Base-by-base conservation (phyloP, 2,113 vertebrate genomes). In the Heterochromis multidens region DNA sequence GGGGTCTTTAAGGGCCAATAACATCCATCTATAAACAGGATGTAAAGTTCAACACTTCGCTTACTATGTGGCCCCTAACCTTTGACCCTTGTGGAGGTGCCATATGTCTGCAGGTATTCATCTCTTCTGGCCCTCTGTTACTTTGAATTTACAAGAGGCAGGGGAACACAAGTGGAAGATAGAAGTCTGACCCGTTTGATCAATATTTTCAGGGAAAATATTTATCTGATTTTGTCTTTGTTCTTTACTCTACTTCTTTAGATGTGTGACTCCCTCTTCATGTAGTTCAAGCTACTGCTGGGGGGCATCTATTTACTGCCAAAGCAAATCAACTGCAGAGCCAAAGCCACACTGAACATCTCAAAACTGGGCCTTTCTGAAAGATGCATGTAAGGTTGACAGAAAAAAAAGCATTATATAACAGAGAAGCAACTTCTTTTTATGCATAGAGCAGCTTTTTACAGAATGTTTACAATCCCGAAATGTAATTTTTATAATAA, bases 11-110 rank as follows among this genome's bases (percentile, higher is more conserved):
- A 83, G 62, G 87, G 77, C 57, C 63, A 87, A 79, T 35, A 37
- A 84, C 77, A 83, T 62, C 79, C 88, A 83, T 89, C 27, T 90
- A 65, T 88, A 90, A 92, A 94, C 93, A 94, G 94, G 93, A 95
- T 93, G 87, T 87, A 57, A 81, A 83, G 84, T 87, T 90, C 89
- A 81, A 78, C 54, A 7, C 83, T 81, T 81, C 94, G 91, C 92
- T 94, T 93, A 95, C 77, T 31, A 57, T 35, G 72, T 84, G 80
- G n/a, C 82, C 85, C 49, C 83, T 84, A 6, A 89, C 91, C 90
- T 94, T 16, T 91, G 86, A 91, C 87, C 88, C 57, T 46, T 74
- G 78, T 60, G 29, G 57, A 65, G 83, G 52, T 40, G 74, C 84
- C 67, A 79, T 86, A 77, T 88, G 85, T 85, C 67, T 67, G 83